Evolutionary conservation across 2,888 invertebrate genomes (phyloP), one percentile per base, ranked within the genome.

Genomic region (Thymelicus lineola): DNA sequence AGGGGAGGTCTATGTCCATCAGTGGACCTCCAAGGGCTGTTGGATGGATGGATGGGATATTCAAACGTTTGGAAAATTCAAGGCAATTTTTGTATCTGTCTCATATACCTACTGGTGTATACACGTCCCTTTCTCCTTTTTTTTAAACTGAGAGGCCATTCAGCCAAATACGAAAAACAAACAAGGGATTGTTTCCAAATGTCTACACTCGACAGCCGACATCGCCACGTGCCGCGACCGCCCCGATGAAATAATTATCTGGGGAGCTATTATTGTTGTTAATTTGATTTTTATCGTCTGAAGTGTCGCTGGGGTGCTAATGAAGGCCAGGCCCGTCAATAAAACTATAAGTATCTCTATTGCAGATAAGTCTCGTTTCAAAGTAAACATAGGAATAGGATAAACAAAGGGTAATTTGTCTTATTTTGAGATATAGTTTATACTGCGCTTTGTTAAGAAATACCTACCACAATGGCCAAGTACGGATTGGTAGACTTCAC

Each of bases 231-330:
- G 67, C 46, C 61, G 42, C 35, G 20, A n/a, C n/a, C n/a, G 28
- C 5, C 28, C 48, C 35, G 60, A 68, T 60, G 35, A 61, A 61
- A 68, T 46, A 61, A 68, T 61, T 68, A 46, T 68, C 67, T 46
- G 61, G 67, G 67, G 67, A 68, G 55, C 36, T 17, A 36, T 68
- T 59, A 66, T 60, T 68, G 67, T 2, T 55, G 67, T 68, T 68
- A 68, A 68, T 68, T 61, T 68, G 61, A 68, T 68, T 68, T 68
- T 68, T 68, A 68, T 68, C 67, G 61, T 20, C 14, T n/a, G 7
- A 38, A 28, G 50, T 59, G 35, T 42, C 55, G 35, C 38, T 14
- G 61, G 55, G 55, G 61, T 7, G 53, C 35, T 68, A 68, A 68
- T 61, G 55, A 68, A 46, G 55, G 61, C 45, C 55, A 61, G 61